Conservation (phyloP, 1,140 invertebrate genomes). For the Colletes gigas region DNA sequence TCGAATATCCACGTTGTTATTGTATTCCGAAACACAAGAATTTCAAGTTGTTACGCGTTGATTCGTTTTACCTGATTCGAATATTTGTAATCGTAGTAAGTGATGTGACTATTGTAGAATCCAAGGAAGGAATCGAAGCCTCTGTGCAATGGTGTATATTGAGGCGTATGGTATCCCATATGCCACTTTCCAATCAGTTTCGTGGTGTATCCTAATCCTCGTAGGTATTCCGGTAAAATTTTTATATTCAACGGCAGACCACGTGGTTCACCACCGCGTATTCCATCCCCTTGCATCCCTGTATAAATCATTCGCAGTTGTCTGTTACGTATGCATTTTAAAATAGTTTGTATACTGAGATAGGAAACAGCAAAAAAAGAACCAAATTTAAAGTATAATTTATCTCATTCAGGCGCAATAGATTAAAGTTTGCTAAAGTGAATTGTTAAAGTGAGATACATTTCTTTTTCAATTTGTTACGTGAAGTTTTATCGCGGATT, state of each 20-base stretch:
- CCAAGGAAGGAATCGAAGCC: conserved; percentile 87
- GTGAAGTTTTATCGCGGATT: too few species aligned
- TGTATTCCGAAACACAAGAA: too few species aligned
- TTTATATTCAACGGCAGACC: conserved; percentile 82
- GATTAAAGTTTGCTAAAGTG: too few species aligned
- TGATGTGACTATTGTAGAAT: conserved; percentile 84
- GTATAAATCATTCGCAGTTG: not conserved
- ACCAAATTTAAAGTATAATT: too few species aligned
- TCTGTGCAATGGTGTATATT: conserved; percentile 83
- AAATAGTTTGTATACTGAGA: not conserved
- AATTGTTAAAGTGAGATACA: too few species aligned
- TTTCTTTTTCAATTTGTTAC: too few species aligned
- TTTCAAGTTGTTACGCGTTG: too few species aligned
- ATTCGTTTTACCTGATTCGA: conserved; percentile 72
- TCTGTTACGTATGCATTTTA: not conserved
- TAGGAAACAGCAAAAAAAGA: too few species aligned
- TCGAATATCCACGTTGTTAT: too few species aligned
- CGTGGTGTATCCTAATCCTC: conserved; percentile 84
- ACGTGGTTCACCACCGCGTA: conserved; percentile 80
- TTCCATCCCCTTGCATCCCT: conserved; percentile 84
- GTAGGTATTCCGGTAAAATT: conserved; percentile 82
- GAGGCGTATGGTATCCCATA: conserved; percentile 83
- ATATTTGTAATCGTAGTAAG: conserved; percentile 85
- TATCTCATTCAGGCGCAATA: too few species aligned
- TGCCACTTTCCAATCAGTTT: conserved; percentile 89